These are phyloP conservation scores for Ceratina calcarata DNA, from an alignment of 1,140 invertebrate genomes.

Conservation along the genomic window DNA sequence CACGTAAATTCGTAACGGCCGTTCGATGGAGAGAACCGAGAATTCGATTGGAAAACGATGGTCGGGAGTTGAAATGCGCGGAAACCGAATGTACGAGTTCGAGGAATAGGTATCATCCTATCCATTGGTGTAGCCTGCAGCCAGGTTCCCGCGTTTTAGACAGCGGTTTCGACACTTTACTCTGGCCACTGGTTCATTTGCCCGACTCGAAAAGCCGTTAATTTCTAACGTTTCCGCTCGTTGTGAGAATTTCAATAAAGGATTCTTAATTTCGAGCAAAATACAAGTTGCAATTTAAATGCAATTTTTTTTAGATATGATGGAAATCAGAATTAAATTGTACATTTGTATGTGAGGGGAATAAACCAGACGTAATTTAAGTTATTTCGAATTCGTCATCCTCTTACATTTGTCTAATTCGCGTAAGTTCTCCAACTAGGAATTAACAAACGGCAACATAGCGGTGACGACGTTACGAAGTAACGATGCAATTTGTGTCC, in stretches of 20 bases:
- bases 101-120: not conserved
- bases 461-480: not conserved
- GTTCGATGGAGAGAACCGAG: constrained; percentile 16
- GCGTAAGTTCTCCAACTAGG: too few species aligned
- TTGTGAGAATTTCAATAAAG: too few species aligned
- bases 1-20: constrained; percentile 51
- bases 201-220: too few species aligned
- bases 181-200: too few species aligned
- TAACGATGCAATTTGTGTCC: constrained; percentile 9
- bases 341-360: too few species aligned
- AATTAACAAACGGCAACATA: not conserved
- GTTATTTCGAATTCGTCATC: too few species aligned
- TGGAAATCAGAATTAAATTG: too few species aligned
- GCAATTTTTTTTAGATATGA: too few species aligned
- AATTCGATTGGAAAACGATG: constrained; percentile 45
- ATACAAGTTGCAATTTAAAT: too few species aligned
- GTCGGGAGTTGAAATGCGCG: constrained; percentile 6
- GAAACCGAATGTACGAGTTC: constrained; percentile 4
- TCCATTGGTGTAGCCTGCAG: not conserved
- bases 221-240: too few species aligned
- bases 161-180: constrained; percentile 2
- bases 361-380: too few species aligned
- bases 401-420: not conserved
- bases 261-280: too few species aligned
- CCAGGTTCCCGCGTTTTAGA: constrained; percentile 2